Percentiles rank a stretch among this genome's conserved stretches.
Evolutionary conservation across 2,113 vertebrate genomes (phyloP).

Genomic region (Halichoerus grypus): DNA sequence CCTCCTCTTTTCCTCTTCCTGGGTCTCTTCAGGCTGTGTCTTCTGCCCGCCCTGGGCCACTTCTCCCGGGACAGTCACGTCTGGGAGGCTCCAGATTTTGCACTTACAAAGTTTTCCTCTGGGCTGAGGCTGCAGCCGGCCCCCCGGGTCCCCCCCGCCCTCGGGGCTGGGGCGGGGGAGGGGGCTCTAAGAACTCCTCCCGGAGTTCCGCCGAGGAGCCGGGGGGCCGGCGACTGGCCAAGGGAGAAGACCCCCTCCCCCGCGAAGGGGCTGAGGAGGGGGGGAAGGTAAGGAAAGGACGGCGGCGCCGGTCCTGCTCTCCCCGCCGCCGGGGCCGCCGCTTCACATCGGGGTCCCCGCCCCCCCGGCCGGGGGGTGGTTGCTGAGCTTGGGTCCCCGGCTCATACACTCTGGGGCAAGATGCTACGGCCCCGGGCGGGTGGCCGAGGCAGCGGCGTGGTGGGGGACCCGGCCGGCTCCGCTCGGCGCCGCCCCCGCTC

Average conservation of each 20-base stretch:
- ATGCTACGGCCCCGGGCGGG: constrained; percentile 79
- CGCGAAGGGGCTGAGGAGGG: constrained; percentile 61
- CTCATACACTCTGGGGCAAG: constrained; percentile 76
- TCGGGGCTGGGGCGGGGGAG: constrained; percentile 80
- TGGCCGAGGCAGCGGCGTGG: constrained; percentile 65
- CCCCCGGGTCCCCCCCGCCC: constrained; percentile 80
- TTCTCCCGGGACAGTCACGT: constrained; percentile 61
- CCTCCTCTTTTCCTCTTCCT: constrained; percentile 77
- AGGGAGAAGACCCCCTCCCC: constrained; percentile 60
- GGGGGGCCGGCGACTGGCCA: constrained; percentile 73
- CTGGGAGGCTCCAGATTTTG: constrained; percentile 25
- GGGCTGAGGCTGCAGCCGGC: constrained; percentile 75
- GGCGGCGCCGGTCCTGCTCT: constrained; percentile 67
- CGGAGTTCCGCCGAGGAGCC: constrained; percentile 80
- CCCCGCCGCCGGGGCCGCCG: constrained; percentile 67
- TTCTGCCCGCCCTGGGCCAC: constrained; percentile 73
- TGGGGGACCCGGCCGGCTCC: constrained; percentile 82
- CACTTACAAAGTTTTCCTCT: constrained; percentile 74
- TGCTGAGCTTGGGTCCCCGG: constrained; percentile 40
- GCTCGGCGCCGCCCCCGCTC: constrained; percentile 85
- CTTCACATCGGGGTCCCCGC: constrained; percentile 82
- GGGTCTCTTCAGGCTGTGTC: constrained; percentile 76
- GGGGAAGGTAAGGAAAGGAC: constrained; percentile 50
- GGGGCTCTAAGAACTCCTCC: constrained; percentile 73
- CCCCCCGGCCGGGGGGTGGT: constrained; percentile 75